Conservation (phyloP, 2,888 invertebrate species). For the Parnassius glacialis region DNA sequence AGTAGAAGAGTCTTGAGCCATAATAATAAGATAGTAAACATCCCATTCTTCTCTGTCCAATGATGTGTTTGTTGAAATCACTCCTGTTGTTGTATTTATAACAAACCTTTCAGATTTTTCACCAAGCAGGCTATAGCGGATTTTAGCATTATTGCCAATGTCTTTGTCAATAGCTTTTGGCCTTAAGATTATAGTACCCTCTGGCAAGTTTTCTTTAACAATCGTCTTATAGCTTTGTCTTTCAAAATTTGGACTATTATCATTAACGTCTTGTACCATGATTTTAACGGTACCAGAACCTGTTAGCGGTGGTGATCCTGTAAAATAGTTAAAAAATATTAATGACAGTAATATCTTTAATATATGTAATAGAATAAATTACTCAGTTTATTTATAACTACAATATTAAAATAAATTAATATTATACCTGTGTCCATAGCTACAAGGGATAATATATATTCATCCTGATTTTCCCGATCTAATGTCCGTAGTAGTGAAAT, state of each 20-base stretch:
- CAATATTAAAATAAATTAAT: neutral
- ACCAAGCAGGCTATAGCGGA: conserved; percentile 91
- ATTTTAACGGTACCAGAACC: conserved; percentile 95
- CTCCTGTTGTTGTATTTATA: conserved; percentile 89
- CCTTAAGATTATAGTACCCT: conserved; percentile 88
- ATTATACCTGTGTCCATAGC: conserved; percentile 94
- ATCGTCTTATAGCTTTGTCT: conserved; percentile 88
- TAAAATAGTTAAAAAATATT: conserved; percentile 41
- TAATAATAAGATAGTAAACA: conserved; percentile 89
- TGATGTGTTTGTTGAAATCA: conserved; percentile 86
- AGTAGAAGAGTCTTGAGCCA: conserved; percentile 93
- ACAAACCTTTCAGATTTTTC: conserved; percentile 90
- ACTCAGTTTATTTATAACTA: no score
- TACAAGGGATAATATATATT: conserved; percentile 91
- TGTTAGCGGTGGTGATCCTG: conserved; percentile 95
- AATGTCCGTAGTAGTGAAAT: conserved; percentile 90
- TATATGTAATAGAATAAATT: neutral
- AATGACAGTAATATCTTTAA: neutral
- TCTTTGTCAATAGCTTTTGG: conserved; percentile 92
- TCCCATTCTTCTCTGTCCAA: conserved; percentile 90
- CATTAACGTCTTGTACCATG: conserved; percentile 96
- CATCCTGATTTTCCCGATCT: conserved; percentile 91
- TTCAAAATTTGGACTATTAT: conserved; percentile 94
- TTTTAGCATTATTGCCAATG: conserved; percentile 91
- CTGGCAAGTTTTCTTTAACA: conserved; percentile 90